Percentiles rank a stretch among this genome's conserved stretches.
These are phyloP conservation scores for Chaetodon trifascialis DNA, from an alignment of 2,113 vertebrate genomes.

Conservation along the genomic window DNA sequence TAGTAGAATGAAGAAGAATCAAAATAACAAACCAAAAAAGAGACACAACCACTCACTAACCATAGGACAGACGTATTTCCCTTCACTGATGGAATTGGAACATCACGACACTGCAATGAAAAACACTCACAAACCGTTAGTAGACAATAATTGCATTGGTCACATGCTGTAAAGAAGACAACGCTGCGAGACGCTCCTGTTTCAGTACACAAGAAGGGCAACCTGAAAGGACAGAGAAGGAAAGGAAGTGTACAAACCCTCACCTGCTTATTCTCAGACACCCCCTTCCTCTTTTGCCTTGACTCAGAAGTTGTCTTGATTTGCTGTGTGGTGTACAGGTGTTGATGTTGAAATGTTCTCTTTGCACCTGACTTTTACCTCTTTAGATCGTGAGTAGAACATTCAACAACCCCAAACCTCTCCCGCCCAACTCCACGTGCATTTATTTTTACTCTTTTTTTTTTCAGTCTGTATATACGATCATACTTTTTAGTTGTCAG, in stretches of 20 bases:
- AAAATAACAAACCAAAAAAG: conserved; percentile 55
- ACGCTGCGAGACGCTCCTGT: conserved; percentile 34
- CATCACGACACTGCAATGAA: conserved; percentile 18
- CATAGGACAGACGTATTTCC: conserved; percentile 15
- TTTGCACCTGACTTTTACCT: conserved; percentile 76
- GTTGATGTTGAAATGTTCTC: conserved; percentile 62
- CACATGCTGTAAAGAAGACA: conserved; percentile 60
- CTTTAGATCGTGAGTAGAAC: conserved; percentile 59
- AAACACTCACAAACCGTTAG: conserved; percentile 20
- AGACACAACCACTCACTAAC: background rate
- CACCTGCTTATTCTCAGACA: conserved; percentile 60
- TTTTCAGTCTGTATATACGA: conserved; percentile 69
- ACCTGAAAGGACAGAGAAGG: conserved; percentile 51
- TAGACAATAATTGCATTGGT: conserved; percentile 4
- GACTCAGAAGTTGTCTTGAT: conserved; percentile 64
- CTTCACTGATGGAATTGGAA: conserved; percentile 12
- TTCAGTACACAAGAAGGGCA: conserved; percentile 27
- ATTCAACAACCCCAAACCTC: conserved; percentile 31
- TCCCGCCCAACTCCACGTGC: conserved; percentile 35
- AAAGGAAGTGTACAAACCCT: conserved; percentile 69
- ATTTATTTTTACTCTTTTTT: conserved; percentile 49
- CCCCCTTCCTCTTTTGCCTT: conserved; percentile 69
- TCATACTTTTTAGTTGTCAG: conserved; percentile 64
- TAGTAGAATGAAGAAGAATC: conserved; percentile 50
- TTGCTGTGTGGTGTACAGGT: conserved; percentile 54